A percentile compares a stretch with the other conserved stretches of the same genome.
phyloP scores from a whole-genome alignment of 2,888 invertebrate species.

The Galerucella pusilla region DNA sequence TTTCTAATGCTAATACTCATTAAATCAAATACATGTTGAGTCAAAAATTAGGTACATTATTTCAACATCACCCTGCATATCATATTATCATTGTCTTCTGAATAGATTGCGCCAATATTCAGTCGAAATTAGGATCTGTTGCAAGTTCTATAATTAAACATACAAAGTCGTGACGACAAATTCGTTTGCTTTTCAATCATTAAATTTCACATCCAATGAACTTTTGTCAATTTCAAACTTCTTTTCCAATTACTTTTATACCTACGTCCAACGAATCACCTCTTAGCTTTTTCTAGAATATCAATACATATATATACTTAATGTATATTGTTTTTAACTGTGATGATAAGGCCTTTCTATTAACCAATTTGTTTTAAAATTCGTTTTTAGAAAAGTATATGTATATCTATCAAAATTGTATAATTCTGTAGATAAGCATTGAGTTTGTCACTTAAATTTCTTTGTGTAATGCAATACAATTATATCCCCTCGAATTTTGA shows the following conservation, averaged over 20 bases:
- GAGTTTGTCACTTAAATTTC: slow-evolving; percentile 52
- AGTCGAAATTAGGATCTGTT: too few relatives aligned
- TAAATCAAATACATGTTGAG: too few relatives aligned
- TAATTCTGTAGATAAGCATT: slow-evolving; percentile 53
- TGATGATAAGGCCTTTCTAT: slow-evolving; percentile 61
- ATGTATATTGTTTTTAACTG: slow-evolving; percentile 54
- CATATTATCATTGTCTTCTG: too few relatives aligned
- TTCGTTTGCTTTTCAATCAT: too few relatives aligned
- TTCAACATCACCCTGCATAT: too few relatives aligned
- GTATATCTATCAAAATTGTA: slow-evolving; percentile 39
- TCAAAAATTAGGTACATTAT: too few relatives aligned
- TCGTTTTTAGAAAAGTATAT: slow-evolving; percentile 46
- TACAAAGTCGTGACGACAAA: too few relatives aligned
- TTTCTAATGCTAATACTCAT: too few relatives aligned
- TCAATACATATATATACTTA: slow-evolving; percentile 23
- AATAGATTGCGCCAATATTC: too few relatives aligned
- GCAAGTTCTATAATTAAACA: too few relatives aligned
- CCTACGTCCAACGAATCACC: slow-evolving; percentile 15
- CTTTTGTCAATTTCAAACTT: too few relatives aligned
- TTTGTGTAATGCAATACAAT: slow-evolving; percentile 56
- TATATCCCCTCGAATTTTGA: slow-evolving; percentile 34
- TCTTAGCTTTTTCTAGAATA: slow-evolving; percentile 23
- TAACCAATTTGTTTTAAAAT: slow-evolving; percentile 43
- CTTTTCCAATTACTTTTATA: neutral
- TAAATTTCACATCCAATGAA: too few relatives aligned